Conservation (phyloP, 2,113 vertebrate species). For the Phyllopteryx taeniolatus region DNA sequence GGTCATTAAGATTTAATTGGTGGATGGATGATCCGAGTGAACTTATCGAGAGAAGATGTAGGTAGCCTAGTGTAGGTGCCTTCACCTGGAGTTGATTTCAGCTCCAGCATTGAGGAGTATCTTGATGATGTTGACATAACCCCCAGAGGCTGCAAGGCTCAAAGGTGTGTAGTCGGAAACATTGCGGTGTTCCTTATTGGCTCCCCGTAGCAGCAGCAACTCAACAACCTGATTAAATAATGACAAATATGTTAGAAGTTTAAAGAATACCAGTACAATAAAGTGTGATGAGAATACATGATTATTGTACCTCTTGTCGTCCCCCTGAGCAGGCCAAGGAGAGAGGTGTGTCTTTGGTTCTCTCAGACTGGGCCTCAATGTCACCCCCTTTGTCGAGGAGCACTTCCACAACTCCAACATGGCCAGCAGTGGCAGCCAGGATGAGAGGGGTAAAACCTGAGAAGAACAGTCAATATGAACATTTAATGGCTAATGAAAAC, state of each 20-base stretch:
- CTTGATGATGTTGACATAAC: constrained; percentile 99
- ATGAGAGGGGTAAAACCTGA: constrained; percentile 96
- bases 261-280: background rate
- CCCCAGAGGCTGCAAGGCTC: constrained; percentile 95
- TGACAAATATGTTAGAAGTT: background rate
- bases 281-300: background rate
- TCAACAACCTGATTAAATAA: constrained; percentile 85
- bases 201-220: constrained; percentile 91
- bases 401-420: constrained; percentile 96
- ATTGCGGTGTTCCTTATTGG: constrained; percentile 98
- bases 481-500: background rate
- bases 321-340: constrained; percentile 96
- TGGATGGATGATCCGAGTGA: background rate
- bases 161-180: constrained; percentile 98
- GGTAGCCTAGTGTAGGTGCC: background rate
- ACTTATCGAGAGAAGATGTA: background rate
- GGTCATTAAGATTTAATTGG: background rate
- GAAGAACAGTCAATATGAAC: background rate
- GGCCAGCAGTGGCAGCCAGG: constrained; percentile 95
- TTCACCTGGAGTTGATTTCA: constrained; percentile 98
- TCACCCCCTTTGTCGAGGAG: constrained; percentile 97
- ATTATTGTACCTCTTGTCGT: constrained; percentile 85
- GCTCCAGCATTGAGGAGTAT: constrained; percentile 97
- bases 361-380: constrained; percentile 97
- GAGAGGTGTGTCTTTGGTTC: constrained; percentile 98